Evolutionary conservation across 2,113 vertebrate genomes (phyloP).

Genomic region (Baryphthengus martii): DNA sequence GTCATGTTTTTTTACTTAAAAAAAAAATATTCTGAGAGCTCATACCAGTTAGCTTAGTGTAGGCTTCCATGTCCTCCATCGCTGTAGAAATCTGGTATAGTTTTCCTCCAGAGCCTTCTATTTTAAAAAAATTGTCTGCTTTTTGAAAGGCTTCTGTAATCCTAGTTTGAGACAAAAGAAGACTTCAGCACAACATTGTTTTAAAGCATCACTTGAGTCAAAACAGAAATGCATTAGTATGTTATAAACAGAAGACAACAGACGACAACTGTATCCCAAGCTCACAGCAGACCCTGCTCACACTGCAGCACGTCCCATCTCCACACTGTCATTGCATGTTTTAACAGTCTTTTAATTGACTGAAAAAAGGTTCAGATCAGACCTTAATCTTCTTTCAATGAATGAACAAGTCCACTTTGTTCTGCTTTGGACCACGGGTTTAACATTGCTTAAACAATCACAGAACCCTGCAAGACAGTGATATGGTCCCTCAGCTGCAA

Average conservation of each 20-base stretch:
- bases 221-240: background rate
- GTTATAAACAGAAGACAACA: background rate
- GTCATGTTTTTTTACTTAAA: background rate
- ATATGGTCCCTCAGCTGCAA: background rate
- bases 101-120: slow-evolving; percentile 75
- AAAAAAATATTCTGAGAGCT: background rate
- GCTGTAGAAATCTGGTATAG: slow-evolving; percentile 81
- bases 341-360: background rate
- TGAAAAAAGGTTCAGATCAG: background rate
- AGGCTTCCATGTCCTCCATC: slow-evolving; percentile 95
- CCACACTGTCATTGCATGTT: background rate
- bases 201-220: background rate
- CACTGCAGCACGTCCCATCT: background rate
- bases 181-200: background rate
- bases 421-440: background rate
- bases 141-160: slow-evolving; percentile 91
- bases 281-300: background rate
- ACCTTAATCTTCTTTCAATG: background rate
- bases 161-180: slow-evolving; percentile 71
- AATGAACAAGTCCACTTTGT: background rate
- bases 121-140: slow-evolving; percentile 81
- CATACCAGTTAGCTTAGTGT: slow-evolving; percentile 90
- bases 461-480: background rate
- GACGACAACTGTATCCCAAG: background rate
- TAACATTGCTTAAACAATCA: background rate